phyloP scores from a whole-genome alignment of 2,888 invertebrate species.

The Campoplex capitator region DNA sequence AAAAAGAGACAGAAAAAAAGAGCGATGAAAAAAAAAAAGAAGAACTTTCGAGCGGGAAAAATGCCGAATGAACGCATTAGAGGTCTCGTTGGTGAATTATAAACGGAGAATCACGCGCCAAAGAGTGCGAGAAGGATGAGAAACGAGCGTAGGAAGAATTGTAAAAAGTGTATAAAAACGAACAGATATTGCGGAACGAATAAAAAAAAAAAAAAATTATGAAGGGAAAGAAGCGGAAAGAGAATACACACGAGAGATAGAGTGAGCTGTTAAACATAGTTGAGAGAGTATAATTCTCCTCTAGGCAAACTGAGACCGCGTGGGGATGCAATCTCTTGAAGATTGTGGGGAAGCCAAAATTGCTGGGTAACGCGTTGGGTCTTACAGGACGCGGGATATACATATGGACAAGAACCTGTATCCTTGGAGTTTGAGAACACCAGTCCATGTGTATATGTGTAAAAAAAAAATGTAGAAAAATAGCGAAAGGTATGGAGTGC shows the following conservation, averaged over 20 bases:
- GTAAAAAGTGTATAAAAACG: conserved; percentile 60
- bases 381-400: conserved; percentile 45
- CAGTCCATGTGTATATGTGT: conserved; percentile 1
- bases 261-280: conserved; percentile 62
- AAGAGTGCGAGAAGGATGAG: conserved; percentile 17
- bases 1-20: conserved; percentile 1
- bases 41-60: conserved; percentile 44
- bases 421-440: neutral
- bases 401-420: conserved; percentile 27
- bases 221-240: neutral
- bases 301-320: conserved; percentile 58
- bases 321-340: conserved; percentile 77
- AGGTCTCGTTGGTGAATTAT: conserved; percentile 67
- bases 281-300: conserved; percentile 64
- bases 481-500: conserved; percentile 15
- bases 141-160: conserved; percentile 13
- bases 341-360: conserved; percentile 81
- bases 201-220: conserved; percentile 46
- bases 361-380: conserved; percentile 75
- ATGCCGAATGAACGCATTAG: conserved; percentile 61
- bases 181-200: conserved; percentile 69
- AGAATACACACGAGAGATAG: conserved; percentile 49
- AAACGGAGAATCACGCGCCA: conserved; percentile 42
- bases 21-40: conserved; percentile 49
- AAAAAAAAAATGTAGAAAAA: neutral